Percentiles rank a stretch among this genome's conserved stretches.
These are phyloP conservation scores for Atta cephalotes DNA, from an alignment of 1,140 invertebrate species.

Conservation along the genomic window DNA sequence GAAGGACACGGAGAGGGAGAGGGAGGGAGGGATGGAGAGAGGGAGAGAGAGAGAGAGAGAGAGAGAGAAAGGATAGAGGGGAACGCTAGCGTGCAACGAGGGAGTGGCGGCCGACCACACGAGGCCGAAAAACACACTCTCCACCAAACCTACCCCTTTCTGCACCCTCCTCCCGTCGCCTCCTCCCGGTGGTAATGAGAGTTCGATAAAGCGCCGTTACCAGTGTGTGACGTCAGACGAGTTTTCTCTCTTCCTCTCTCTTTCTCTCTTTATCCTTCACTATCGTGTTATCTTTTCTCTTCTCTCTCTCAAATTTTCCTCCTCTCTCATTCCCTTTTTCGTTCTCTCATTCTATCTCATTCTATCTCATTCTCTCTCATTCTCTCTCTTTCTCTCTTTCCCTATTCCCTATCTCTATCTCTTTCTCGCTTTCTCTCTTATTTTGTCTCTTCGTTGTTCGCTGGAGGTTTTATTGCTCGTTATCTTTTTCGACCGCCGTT, in stretches of 20 bases:
- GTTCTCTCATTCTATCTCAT: background rate
- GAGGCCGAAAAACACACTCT: constrained; percentile 85
- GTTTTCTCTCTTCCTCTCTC: constrained; percentile 57
- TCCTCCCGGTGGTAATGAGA: constrained; percentile 83
- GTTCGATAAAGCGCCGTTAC: constrained; percentile 86
- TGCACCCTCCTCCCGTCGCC: constrained; percentile 47
- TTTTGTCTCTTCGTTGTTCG: constrained; percentile 22
- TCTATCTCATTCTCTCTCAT: background rate
- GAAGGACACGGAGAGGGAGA: constrained; percentile 56
- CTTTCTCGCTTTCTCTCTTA: background rate
- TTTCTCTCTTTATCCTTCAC: background rate
- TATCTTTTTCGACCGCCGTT: constrained; percentile 70
- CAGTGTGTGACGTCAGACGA: constrained; percentile 84
- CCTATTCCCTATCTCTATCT: background rate
- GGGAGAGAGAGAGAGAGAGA: constrained; percentile 33
- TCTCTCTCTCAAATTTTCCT: background rate
- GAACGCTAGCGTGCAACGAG: constrained; percentile 78
- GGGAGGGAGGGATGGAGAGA: constrained; percentile 34
- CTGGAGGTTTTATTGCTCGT: constrained; percentile 59
- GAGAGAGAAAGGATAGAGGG: constrained; percentile 52
- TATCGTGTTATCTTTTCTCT: background rate
- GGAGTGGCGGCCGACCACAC: constrained; percentile 84
- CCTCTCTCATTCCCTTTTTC: constrained; percentile 3
- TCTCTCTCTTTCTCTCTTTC: constrained; percentile 3
- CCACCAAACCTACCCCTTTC: constrained; percentile 75